phyloP scores from a whole-genome alignment of 2,113 vertebrate genomes.

The Lepus europaeus region DNA sequence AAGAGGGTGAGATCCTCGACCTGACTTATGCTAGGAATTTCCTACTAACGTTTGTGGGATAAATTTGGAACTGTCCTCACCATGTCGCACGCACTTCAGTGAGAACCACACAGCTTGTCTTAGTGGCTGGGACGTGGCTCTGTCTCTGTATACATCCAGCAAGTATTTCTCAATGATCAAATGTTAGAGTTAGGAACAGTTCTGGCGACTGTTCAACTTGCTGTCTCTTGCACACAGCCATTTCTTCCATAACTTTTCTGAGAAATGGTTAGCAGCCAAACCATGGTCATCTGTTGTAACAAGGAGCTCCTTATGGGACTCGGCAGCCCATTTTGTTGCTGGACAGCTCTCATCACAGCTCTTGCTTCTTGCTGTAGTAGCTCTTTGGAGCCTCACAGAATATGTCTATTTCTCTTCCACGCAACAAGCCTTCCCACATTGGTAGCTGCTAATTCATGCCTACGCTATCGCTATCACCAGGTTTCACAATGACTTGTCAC shows the following conservation, averaged over 20 bases:
- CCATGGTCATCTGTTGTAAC: background rate
- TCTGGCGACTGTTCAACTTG: conserved; percentile 11
- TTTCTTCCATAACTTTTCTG: conserved; percentile 25
- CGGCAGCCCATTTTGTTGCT: background rate
- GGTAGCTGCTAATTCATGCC: background rate
- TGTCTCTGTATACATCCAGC: background rate
- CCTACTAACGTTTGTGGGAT: background rate
- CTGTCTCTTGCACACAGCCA: background rate
- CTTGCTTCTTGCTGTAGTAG: background rate
- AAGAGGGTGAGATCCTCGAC: background rate
- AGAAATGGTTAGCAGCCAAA: background rate
- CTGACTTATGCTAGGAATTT: conserved; percentile 42
- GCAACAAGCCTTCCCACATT: background rate
- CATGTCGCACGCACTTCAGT: background rate
- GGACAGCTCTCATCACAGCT: conserved; percentile 18
- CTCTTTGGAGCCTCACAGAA: background rate
- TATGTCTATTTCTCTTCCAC: background rate
- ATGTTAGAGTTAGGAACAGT: background rate
- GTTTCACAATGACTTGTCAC: conserved; percentile 2
- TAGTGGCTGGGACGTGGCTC: too few relatives aligned
- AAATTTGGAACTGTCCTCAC: background rate
- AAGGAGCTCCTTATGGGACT: background rate
- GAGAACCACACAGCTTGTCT: background rate
- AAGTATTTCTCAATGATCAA: conserved; percentile 21
- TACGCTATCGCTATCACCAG: background rate